phyloP scores from a whole-genome alignment of 2,797 vertebrate genomes.

The Enteromius viviparus region DNA sequence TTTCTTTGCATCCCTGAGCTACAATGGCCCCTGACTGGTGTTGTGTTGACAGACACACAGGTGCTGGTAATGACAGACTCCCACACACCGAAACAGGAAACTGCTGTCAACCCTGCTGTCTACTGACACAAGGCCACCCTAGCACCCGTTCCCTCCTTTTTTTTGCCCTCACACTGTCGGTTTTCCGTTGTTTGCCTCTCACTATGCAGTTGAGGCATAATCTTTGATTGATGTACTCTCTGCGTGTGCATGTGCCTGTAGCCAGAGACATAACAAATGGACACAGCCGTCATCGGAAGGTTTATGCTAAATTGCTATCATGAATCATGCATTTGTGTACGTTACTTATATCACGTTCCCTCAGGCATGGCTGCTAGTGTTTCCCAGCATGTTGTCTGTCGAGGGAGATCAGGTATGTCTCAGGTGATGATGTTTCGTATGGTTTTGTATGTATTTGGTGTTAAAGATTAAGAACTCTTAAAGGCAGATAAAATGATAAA shows the following conservation, averaged over 20 bases:
- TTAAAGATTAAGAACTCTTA: neutral
- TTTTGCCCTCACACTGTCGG: constrained; percentile 13
- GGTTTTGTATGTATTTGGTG: neutral
- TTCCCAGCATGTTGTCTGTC: constrained; percentile 20
- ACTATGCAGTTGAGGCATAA: constrained; percentile 27
- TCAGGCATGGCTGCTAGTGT: constrained; percentile 37
- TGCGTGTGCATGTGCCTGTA: constrained; percentile 39
- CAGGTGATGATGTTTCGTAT: neutral
- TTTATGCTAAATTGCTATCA: constrained; percentile 50
- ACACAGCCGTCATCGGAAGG: constrained; percentile 52
- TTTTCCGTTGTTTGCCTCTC: constrained; percentile 29
- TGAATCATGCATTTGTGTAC: constrained; percentile 53
- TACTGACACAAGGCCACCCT: constrained; percentile 53
- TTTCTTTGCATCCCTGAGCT: constrained; percentile 46
- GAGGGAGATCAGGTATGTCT: constrained; percentile 13
- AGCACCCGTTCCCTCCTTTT: constrained; percentile 18
- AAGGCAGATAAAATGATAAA: neutral
- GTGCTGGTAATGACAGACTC: constrained; percentile 57
- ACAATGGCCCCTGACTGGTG: constrained; percentile 43
- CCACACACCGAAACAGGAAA: constrained; percentile 55
- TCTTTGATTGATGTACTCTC: constrained; percentile 55
- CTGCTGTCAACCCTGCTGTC: constrained; percentile 54
- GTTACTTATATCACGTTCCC: constrained; percentile 36
- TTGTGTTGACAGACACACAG: constrained; percentile 54
- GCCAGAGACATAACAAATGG: constrained; percentile 54